Base-by-base conservation (phyloP, 1,140 invertebrate species). In the Gerris buenoi region DNA sequence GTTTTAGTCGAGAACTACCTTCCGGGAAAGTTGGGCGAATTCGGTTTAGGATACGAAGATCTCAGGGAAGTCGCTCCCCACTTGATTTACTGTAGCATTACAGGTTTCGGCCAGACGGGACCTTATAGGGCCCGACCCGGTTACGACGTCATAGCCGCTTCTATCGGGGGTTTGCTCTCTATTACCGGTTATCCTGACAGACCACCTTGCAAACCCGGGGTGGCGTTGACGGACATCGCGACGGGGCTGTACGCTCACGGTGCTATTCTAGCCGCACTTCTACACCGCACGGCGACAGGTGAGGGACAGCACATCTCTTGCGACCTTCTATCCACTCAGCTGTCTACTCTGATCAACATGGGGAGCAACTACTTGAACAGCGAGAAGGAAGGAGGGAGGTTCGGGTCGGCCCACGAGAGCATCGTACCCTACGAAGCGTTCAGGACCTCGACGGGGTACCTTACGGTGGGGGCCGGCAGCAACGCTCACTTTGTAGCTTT, bases 361-460 rank as follows among this genome's bases (percentile, higher is more conserved):
- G 94, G 83, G 0, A 89, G 87, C 1, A 96, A 93, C 80, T 97
- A 91, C 76, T 77, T 98, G 22, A 98, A 97, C 79, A 86, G 84
- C 68, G 86, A 86, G 61, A 81, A 84, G 71, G 89, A 94, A 73
- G 87, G 86, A 0, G 78, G 80, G 59, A 80, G 89, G 64, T 88
- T 88, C 83, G 95, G 96, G 2, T 97, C 93, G 0, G 90, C 89
- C 2, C 95, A 98, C 78, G 89, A 88, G 64, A 96, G 91, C 75
- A 89, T 98, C 71, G 95, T 98, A 0, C 95, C 95, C 0, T 98
- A 98, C 75, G 87, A 97, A 82, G 82, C 86, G 27, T 95, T 95
- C 74, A 77, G 81, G 73, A 93, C 91, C 0, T 83, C 82, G 74
- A 85, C 93, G 79, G 88, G 90, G 15, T 88, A 88, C 74, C 82